A percentile compares a stretch with the other conserved stretches of the same genome.
Evolutionary conservation across 2,797 vertebrate genomes (phyloP).

Genomic region (Danio jaintianensis): DNA sequence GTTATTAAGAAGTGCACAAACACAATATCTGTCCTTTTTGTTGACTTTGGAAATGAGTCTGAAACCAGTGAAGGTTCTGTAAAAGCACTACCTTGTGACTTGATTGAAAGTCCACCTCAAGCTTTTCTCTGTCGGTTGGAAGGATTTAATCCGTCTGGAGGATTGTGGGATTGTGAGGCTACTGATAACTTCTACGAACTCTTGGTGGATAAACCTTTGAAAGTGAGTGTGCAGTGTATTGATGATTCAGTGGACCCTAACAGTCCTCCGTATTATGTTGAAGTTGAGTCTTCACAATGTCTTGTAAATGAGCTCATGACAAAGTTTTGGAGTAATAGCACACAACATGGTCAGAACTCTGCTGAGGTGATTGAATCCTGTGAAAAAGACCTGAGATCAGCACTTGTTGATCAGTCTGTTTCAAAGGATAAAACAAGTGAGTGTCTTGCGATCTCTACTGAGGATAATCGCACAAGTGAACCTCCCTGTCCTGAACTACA

Average conservation of each 20-base stretch:
- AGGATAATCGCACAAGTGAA: not conserved
- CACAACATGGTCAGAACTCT: not conserved
- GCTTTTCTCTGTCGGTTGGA: constrained; percentile 80
- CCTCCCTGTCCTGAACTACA: not conserved
- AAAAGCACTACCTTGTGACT: constrained; percentile 71
- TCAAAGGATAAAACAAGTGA: not conserved
- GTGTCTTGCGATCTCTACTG: not conserved
- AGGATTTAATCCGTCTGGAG: constrained; percentile 73
- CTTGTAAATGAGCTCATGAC: constrained; percentile 80
- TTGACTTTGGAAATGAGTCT: constrained; percentile 88
- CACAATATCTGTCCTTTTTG: constrained; percentile 73
- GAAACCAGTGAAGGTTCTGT: constrained; percentile 70
- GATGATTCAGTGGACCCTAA: constrained; percentile 37
- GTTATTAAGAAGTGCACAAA: constrained; percentile 66
- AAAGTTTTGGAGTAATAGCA: constrained; percentile 70
- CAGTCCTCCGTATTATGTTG: constrained; percentile 78
- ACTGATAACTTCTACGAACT: constrained; percentile 74
- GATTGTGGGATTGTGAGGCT: constrained; percentile 73
- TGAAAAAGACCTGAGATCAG: not conserved
- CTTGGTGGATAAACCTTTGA: constrained; percentile 71
- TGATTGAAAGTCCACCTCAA: constrained; percentile 76
- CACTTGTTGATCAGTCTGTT: not conserved
- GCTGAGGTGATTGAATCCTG: not conserved
- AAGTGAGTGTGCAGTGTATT: constrained; percentile 72
- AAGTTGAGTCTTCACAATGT: constrained; percentile 73